Conservation (phyloP, 1,140 invertebrate genomes). For the Schlechtendalia chinensis region DNA sequence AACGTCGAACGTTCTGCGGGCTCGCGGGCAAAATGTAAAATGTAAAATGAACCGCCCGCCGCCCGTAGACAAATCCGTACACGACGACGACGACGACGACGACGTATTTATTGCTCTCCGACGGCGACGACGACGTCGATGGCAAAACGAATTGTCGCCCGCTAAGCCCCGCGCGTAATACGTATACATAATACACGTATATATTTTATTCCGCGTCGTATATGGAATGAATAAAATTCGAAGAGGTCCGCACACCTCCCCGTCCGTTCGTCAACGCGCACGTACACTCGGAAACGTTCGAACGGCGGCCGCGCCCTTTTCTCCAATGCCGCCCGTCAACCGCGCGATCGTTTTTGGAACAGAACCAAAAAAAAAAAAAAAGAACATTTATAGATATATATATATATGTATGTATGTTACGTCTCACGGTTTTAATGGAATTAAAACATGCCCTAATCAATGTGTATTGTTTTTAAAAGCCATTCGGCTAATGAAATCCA, state of each 20-base stretch:
- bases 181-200: too few relatives aligned
- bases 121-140: slow-evolving; percentile 6
- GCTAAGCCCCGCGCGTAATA: not conserved
- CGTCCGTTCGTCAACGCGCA: too few relatives aligned
- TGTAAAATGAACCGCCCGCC: not conserved
- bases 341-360: slow-evolving; percentile 25
- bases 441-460: slow-evolving; percentile 42
- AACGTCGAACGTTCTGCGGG: slow-evolving; percentile 15
- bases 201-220: too few relatives aligned
- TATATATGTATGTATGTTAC: not conserved
- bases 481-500: slow-evolving; percentile 44
- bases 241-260: not conserved
- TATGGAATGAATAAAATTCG: not conserved
- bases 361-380: not conserved
- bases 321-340: too few relatives aligned
- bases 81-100: not conserved
- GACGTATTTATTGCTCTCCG: slow-evolving; percentile 30
- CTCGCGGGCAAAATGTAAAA: slow-evolving; percentile 4
- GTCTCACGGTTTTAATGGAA: slow-evolving; percentile 41
- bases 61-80: not conserved
- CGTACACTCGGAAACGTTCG: too few relatives aligned
- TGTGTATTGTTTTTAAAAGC: slow-evolving; percentile 48
- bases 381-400: not conserved
- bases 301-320: too few relatives aligned
- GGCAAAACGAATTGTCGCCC: slow-evolving; percentile 9